Conservation (phyloP, 2,113 vertebrate species). For the Ranitomeya variabilis region DNA sequence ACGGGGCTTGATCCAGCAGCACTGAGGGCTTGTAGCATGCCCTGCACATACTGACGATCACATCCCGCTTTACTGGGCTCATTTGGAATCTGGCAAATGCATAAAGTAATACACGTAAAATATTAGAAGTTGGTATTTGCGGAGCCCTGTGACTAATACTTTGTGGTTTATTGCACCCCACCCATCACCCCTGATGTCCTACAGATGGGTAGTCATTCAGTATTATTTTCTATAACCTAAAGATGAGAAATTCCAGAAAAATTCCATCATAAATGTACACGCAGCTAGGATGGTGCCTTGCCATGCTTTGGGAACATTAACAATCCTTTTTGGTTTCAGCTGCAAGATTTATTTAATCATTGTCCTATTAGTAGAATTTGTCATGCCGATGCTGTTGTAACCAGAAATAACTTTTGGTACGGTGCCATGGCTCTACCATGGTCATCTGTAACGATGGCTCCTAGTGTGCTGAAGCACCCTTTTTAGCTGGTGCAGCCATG, state of each 20-base stretch:
- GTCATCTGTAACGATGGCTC: not conserved
- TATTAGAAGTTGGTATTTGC: conserved; percentile 33
- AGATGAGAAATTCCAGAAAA: conserved; percentile 3
- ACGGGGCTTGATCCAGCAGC: not conserved
- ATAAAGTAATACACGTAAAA: conserved; percentile 26
- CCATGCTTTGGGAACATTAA: not conserved
- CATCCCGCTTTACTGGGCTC: not conserved
- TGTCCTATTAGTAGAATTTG: not conserved
- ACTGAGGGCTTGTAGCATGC: not conserved
- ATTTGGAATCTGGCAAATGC: conserved; percentile 24
- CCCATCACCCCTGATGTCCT: conserved; percentile 38
- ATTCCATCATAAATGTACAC: conserved; percentile 10
- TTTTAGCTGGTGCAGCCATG: no score
- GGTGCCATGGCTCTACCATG: not conserved
- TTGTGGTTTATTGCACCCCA: not conserved
- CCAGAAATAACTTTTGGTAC: not conserved
- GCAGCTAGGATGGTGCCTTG: not conserved
- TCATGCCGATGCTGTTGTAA: not conserved
- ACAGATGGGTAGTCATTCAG: conserved; percentile 20
- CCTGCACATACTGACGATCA: not conserved
- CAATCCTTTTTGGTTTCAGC: not conserved
- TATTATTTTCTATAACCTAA: not conserved
- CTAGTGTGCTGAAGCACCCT: not conserved
- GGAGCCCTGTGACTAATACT: conserved; percentile 32
- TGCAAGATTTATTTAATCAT: not conserved